phyloP scores from a whole-genome alignment of 2,888 invertebrate genomes.

The Oscheius sp. region DNA sequence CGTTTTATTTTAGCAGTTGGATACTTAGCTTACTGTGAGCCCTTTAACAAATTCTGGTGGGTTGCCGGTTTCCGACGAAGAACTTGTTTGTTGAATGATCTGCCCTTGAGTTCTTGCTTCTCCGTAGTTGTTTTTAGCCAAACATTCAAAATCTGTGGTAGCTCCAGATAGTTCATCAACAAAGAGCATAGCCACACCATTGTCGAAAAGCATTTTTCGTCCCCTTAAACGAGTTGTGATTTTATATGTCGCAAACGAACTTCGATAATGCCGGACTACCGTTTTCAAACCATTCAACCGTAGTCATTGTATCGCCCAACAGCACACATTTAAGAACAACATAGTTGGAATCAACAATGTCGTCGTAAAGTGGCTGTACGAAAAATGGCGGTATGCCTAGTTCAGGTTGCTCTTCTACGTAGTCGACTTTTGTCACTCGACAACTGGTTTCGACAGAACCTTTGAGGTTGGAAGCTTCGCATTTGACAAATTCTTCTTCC shows the following conservation, averaged over 20 bases:
- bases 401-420: slow-evolving; percentile 28
- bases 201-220: slow-evolving; percentile 46
- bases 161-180: slow-evolving; percentile 35
- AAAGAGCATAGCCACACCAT: slow-evolving; percentile 55
- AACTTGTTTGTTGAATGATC: slow-evolving; percentile 24
- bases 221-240: slow-evolving; percentile 31
- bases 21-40: slow-evolving; percentile 1
- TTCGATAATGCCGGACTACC: slow-evolving; percentile 9
- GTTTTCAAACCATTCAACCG: slow-evolving; percentile 66
- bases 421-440: slow-evolving; percentile 38
- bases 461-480: slow-evolving; percentile 40
- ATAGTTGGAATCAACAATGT: slow-evolving; percentile 37
- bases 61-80: slow-evolving; percentile 30
- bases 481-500: slow-evolving; percentile 46
- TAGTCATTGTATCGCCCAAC: slow-evolving; percentile 71
- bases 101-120: slow-evolving; percentile 29
- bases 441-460: slow-evolving; percentile 42
- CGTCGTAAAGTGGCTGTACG: slow-evolving; percentile 43
- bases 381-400: slow-evolving; percentile 47
- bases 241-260: neutral
- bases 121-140: slow-evolving; percentile 45
- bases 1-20: neutral
- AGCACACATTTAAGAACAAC: slow-evolving; percentile 67
- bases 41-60: slow-evolving; percentile 20
- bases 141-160: slow-evolving; percentile 42